Evolutionary conservation across 2,888 invertebrate species (phyloP), one percentile per base, ranked within the genome.

Genomic region (Ariolimax columbianus): DNA sequence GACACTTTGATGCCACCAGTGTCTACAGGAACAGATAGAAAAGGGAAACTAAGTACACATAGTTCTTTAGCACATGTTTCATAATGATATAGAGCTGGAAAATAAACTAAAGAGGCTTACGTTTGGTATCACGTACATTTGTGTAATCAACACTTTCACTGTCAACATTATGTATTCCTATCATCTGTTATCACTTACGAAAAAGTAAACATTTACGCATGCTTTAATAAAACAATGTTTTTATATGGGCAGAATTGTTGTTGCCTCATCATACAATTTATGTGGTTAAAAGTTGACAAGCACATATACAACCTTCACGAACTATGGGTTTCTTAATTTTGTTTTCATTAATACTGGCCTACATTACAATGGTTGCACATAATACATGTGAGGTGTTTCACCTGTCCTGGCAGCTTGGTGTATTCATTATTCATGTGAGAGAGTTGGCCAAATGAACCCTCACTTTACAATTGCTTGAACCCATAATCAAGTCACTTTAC

Each of bases 321-420:
- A 26, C 23, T 38, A 11, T 4, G 38, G 40, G 19, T 1, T 72
- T 72, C 38, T 30, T 30, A 33, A 33, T 63, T 63, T 63, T 66
- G 3, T 11, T 33, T 66, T 30, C 33, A 33, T 38, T 40, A 26
- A 68, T 23, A 72, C 26, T 40, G 4, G 9, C 33, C 26, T 38
- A 77, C 33, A 17, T 59, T n/a, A 68, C 51, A 72, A 72, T 1
- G 55, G 81, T 81, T 68, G 55, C 51, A 70, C 26, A 81, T 70
- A 70, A 80, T 66, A n/a, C 55, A 70, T 72, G 81, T 47, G 72
- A 81, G 51, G 26, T 63, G 33, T 51, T 30, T 79, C 51, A 81
- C 81, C 36, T 55, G 72, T n/a, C 36, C n/a, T 7, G 81, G 81
- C 81, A 81, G 81, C 81, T 81, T 81, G 47, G 51, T 72, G 23